A percentile compares a stretch with the other conserved stretches of the same genome.
These are phyloP conservation scores for Choloepus hoffmanni DNA, from an alignment of 2,113 vertebrate genomes.

Conservation along the genomic window DNA sequence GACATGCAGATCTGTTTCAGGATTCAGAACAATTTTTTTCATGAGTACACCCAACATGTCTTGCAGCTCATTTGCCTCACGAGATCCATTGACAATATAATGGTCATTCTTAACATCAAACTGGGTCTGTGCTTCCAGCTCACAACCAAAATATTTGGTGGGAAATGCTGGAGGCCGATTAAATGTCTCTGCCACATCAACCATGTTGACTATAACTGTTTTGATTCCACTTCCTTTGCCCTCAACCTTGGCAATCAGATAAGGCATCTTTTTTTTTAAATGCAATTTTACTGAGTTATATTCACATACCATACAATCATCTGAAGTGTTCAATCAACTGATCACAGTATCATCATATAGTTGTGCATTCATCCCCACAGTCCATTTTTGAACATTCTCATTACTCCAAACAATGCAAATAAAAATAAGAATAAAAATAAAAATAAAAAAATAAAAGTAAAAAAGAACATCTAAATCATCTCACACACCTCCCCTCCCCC, in stretches of 20 bases:
- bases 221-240: conserved; percentile 99
- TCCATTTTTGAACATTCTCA: too few relatives aligned
- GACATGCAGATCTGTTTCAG: conserved; percentile 99
- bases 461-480: too few relatives aligned
- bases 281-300: too few relatives aligned
- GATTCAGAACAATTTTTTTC: conserved; percentile 99
- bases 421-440: too few relatives aligned
- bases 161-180: conserved; percentile 99
- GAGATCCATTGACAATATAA: conserved; percentile 98
- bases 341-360: too few relatives aligned
- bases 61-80: conserved; percentile 99
- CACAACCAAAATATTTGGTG: conserved; percentile 99
- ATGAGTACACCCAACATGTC: conserved; percentile 99
- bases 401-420: too few relatives aligned
- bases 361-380: too few relatives aligned
- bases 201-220: conserved; percentile 99
- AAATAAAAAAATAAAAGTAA: too few relatives aligned
- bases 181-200: conserved; percentile 99
- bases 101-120: conserved; percentile 99
- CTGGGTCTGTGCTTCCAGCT: conserved; percentile 99
- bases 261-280: too few relatives aligned
- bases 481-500: too few relatives aligned
- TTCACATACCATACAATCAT: too few relatives aligned
- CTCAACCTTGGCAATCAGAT: conserved; percentile 99
- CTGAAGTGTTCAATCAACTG: too few relatives aligned